Evolutionary conservation across 2,888 invertebrate species (phyloP), one percentile per base, ranked within the genome.

Genomic region (Agrochola circellaris): DNA sequence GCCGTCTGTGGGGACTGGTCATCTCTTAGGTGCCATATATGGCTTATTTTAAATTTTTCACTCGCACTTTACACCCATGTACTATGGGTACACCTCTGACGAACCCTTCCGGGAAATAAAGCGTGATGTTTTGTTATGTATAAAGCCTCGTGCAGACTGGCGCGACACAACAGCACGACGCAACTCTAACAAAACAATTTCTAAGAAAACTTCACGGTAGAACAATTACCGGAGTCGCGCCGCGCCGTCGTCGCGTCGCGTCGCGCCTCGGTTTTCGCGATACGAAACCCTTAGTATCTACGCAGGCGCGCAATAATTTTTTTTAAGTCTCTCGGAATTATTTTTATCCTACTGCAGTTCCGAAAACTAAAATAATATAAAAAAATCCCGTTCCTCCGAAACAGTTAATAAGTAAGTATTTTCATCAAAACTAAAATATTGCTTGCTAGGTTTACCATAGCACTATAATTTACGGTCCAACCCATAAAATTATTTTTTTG

Each of bases 401-500:
- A 26, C 15, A 51, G 30, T 48, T 64, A 42, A 54, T 51, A 48
- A 6, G 6, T 51, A 54, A n/a, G n/a, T 74, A 20, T 60, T 30
- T 34, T 4, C 8, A 56, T 65, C 30, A 42, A 45, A 68, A 54
- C 75, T 66, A 56, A 45, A 45, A 3, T 34, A 45, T 42, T 56
- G 8, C 42, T 20, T n/a, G 60, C 61, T 61, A 51, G 42, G 61
- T 45, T 42, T 68, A 77, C 34, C 60, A 42, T 23, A 73, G 15
- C 69, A 38, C 23, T n/a, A 60, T 74, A 48, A 13, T 34, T 58
- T 23, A 51, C 42, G 48, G 30, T 30, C 60, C 42, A 8, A 7
- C 5, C 9, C 54, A 66, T 70, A 61, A 58, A 61, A 61, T 61
- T 58, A 58, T 83, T 69, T 65, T 75, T 72, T 54, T 54, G 34